These are phyloP conservation scores for Pipistrellus pygmaeus DNA, from an alignment of 2,797 vertebrate species.

Conservation along the genomic window DNA sequence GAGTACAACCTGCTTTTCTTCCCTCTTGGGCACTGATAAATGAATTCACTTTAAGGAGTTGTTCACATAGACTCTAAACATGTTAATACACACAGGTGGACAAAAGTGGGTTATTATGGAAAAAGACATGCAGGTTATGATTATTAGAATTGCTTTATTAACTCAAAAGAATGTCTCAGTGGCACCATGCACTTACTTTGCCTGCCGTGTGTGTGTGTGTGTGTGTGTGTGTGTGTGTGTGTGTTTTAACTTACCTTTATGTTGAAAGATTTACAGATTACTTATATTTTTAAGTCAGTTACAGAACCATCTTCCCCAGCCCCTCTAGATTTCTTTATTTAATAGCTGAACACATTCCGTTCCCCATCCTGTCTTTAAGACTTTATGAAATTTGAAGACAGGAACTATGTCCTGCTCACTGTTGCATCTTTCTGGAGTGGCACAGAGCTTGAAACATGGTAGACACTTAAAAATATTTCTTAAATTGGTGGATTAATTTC, in stretches of 20 bases:
- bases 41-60: conserved; percentile 27
- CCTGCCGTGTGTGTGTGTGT: neutral
- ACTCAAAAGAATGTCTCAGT: neutral
- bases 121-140: neutral
- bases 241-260: too few relatives aligned
- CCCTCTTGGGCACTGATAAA: neutral
- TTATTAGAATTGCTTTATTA: neutral
- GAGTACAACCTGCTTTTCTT: neutral
- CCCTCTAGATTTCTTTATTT: conserved; percentile 20
- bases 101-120: neutral
- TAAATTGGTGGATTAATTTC: conserved; percentile 49
- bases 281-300: neutral
- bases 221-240: neutral
- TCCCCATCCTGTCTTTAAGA: neutral
- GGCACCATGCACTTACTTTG: neutral
- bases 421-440: neutral
- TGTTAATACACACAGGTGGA: neutral
- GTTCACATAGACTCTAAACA: conserved; percentile 4
- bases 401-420: neutral
- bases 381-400: neutral
- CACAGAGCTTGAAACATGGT: neutral
- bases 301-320: neutral
- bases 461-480: conserved; percentile 46
- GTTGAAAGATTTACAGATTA: too few relatives aligned
- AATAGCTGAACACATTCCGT: neutral